Conservation (phyloP, 2,113 vertebrate species). For the Acanthisitta chloris region DNA sequence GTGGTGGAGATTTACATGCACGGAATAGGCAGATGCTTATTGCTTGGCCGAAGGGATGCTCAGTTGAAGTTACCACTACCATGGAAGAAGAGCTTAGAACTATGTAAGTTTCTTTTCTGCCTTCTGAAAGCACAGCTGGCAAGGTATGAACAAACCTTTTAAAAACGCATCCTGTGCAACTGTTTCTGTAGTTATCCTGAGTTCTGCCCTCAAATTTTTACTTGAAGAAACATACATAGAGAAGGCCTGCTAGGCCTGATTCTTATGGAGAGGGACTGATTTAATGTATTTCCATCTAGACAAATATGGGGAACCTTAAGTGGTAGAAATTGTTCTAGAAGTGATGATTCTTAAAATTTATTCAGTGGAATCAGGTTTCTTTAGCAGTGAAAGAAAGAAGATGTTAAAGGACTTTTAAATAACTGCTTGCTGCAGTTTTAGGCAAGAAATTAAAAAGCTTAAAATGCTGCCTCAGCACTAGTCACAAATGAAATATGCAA, state of each 20-base stretch:
- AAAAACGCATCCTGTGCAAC: rapidly evolving
- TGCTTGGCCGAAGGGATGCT: not conserved
- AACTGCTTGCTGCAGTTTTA: not conserved
- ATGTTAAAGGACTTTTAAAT: not conserved
- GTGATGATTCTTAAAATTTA: not conserved
- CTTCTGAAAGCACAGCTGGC: not conserved
- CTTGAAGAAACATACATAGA: not conserved
- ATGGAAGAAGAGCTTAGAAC: not conserved
- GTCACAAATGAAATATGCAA: not conserved
- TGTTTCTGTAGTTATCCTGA: not conserved
- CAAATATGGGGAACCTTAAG: not conserved
- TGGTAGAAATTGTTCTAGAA: not conserved
- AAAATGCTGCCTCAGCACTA: not conserved
- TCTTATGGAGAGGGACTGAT: not conserved
- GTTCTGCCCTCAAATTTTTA: not conserved
- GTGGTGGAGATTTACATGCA: not conserved
- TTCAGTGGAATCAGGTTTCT: not conserved
- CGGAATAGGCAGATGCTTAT: not conserved
- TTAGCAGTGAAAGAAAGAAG: not conserved
- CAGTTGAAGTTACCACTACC: not conserved
- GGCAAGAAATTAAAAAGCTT: not conserved
- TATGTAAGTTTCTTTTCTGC: not conserved
- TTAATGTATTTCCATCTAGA: not conserved
- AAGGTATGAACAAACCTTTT: not conserved
- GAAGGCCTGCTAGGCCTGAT: not conserved